Evolutionary conservation across 2,888 invertebrate genomes (phyloP), one percentile per base, ranked within the genome.

Genomic region (Himalopsyche anomala): DNA sequence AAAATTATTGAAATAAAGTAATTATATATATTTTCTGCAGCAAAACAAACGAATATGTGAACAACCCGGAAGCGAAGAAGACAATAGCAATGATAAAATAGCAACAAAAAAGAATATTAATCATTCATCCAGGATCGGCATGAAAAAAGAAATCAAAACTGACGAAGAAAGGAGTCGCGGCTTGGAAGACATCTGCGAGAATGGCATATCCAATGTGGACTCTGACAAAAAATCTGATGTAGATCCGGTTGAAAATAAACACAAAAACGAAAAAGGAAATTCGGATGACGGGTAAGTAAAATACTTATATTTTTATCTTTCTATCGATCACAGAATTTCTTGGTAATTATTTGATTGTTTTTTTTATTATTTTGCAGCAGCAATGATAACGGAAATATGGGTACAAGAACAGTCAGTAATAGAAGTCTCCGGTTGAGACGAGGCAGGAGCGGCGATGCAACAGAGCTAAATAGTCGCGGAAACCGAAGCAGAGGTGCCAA

Each of bases 111-210:
- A 80, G 80, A 79, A 80, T 4, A 17, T 86, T 12, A 83, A 62
- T 80, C 83, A 56, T 81, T 38, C 85, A 9, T 82, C 81, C 36
- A 88, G 84, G 91, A 69, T 74, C 8, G 82, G 81, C 91, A 11
- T 92, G 92, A 80, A 93, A 92, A 89, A 93, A 92, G 89, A 93
- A 92, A 85, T 90, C 90, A 38, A 88, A 83, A 82, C 80, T 8
- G 87, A 89, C n/a, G 87, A 84, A 28, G 88, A 87, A 8, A 62
- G 38, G 1, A 36, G 83, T 79, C 81, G 80, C 15, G 80, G 17
- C 17, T 81, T 82, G 45, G 83, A 86, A 80, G 81, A 45, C 62
- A 36, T 38, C 85, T 0, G 88, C 62, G 86, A 87, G 45, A 87
- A 88, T 69, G 84, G 83, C 8, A 84, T 87, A 4, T 45, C 84